phyloP scores from a whole-genome alignment of 2,888 invertebrate genomes.

The Gastracanthus pulcherrimus region DNA sequence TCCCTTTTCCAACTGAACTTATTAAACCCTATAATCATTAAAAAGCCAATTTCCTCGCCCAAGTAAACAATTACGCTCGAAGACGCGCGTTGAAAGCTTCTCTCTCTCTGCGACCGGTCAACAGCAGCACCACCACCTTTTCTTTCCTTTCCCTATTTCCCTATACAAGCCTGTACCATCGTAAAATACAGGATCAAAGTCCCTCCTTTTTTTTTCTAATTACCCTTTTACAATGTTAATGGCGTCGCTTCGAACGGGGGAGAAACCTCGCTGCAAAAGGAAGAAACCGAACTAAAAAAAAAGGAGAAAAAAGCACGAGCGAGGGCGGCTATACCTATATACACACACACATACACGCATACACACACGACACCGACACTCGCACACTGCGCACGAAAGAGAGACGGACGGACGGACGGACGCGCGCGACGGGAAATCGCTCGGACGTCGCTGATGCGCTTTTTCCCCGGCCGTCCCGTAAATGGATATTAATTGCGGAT shows the following conservation, averaged over 20 bases:
- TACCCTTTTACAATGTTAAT: slow-evolving; percentile 62
- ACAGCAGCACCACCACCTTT: neutral
- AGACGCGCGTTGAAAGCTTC: neutral
- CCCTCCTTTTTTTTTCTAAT: slow-evolving; percentile 59
- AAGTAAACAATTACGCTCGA: slow-evolving; percentile 5
- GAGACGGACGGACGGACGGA: slow-evolving; percentile 43
- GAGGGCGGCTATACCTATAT: too few species aligned
- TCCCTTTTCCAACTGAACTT: neutral
- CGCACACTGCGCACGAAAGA: too few species aligned
- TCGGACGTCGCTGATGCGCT: too few species aligned
- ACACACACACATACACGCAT: slow-evolving; percentile 7
- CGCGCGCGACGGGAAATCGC: slow-evolving; percentile 67
- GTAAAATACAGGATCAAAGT: slow-evolving; percentile 57
- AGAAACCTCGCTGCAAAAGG: slow-evolving; percentile 41
- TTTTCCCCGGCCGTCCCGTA: slow-evolving; percentile 25
- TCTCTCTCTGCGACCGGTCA: neutral
- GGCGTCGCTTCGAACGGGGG: slow-evolving; percentile 51
- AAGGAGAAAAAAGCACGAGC: slow-evolving; percentile 47
- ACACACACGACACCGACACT: too few species aligned
- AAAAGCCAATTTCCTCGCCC: slow-evolving; percentile 6
- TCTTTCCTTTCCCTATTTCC: slow-evolving; percentile 40
- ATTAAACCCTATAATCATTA: neutral
- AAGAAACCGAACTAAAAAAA: slow-evolving; percentile 37
- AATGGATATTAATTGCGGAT: slow-evolving; percentile 59
- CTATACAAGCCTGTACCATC: slow-evolving; percentile 44